These are phyloP conservation scores for Myioborus miniatus DNA, from an alignment of 2,797 vertebrate species.

Conservation along the genomic window DNA sequence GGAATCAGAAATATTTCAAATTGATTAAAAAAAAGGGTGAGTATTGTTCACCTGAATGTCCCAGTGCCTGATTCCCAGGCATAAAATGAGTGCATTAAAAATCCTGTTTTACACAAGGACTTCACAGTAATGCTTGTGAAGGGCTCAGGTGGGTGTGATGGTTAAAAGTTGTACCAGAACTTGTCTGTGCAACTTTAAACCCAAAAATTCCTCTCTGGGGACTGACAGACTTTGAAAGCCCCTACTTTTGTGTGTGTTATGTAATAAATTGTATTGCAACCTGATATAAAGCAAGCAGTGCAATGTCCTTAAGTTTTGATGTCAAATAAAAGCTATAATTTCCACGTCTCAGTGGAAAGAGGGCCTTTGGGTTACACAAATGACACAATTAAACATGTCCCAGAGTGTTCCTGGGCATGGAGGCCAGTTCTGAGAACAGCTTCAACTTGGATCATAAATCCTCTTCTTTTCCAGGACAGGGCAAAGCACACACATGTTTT, in stretches of 20 bases:
- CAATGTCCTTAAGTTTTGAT: background rate
- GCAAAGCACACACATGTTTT: background rate
- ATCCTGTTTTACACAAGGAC: background rate
- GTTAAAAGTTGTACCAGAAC: background rate
- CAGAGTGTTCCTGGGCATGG: background rate
- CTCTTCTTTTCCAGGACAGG: background rate
- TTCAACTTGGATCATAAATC: background rate
- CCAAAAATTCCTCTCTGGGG: background rate
- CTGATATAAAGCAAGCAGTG: background rate
- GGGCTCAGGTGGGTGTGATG: background rate
- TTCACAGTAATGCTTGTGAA: background rate
- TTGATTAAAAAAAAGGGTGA: background rate
- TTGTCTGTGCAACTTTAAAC: background rate
- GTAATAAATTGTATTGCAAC: background rate
- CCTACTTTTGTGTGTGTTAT: background rate
- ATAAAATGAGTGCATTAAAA: background rate
- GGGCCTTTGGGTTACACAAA: background rate
- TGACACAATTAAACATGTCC: background rate
- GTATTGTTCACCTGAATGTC: background rate
- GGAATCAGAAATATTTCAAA: background rate
- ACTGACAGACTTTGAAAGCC: background rate
- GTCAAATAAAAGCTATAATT: background rate
- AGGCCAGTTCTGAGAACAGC: background rate
- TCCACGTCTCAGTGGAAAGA: background rate
- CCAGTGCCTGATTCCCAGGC: background rate